Percentiles rank a stretch among this genome's conserved stretches.
Conservation (phyloP, 2,888 invertebrate species). For the Eubasilissa splendida region DNA sequence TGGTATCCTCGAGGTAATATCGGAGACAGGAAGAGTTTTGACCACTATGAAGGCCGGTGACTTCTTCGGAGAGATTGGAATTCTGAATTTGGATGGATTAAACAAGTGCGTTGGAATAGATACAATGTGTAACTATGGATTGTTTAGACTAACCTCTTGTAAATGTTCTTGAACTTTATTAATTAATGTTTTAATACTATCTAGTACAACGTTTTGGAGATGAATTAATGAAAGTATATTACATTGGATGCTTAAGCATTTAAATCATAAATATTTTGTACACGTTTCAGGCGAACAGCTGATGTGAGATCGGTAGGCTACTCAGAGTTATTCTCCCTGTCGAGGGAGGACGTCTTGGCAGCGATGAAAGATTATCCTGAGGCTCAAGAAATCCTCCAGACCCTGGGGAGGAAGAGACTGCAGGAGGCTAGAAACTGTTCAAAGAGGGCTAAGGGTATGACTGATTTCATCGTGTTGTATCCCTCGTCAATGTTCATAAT, state of each 20-base stretch:
- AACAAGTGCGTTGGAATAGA: constrained; percentile 80
- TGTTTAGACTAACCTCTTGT: not conserved
- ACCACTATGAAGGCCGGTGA: constrained; percentile 98
- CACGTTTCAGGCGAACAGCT: constrained; percentile 86
- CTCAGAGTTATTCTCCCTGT: constrained; percentile 94
- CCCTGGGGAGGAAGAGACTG: constrained; percentile 86
- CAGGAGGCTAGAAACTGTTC: constrained; percentile 85
- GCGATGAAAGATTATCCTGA: constrained; percentile 99
- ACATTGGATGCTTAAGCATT: not conserved
- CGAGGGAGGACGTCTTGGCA: constrained; percentile 92
- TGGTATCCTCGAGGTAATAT: constrained; percentile 95
- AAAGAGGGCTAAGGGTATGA: constrained; percentile 65
- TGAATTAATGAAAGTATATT: not conserved
- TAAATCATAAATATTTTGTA: not conserved
- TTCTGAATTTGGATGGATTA: constrained; percentile 93
- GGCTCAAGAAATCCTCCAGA: constrained; percentile 94
- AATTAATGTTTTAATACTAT: not conserved
- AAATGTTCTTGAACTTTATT: not conserved
- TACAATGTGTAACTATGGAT: not conserved
- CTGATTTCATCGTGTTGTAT: too few species aligned
- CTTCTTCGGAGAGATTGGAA: constrained; percentile 98
- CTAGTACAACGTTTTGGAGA: not conserved
- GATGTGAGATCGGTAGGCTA: constrained; percentile 97
- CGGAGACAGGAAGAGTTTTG: constrained; percentile 92
- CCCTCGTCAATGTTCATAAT: too few species aligned